Base-by-base conservation (phyloP, 2,113 vertebrate species). In the Ptilorrhoa leucosticta region DNA sequence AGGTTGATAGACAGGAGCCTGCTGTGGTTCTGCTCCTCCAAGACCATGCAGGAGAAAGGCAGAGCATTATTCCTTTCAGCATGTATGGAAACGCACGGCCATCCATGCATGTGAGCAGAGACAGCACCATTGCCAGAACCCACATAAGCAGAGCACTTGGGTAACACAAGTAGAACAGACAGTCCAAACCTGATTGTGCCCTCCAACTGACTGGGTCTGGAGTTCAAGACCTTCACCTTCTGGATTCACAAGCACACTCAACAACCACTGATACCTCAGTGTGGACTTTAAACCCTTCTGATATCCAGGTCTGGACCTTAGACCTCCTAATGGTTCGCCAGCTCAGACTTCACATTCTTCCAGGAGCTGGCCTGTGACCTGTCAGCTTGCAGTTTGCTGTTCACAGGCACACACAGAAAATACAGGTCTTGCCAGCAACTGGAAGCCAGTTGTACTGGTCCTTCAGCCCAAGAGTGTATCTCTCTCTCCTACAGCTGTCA, bases 151-250 rank as follows among this genome's bases (percentile, higher is more conserved):
- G 50, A 65, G 21, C n/a, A 44, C 42, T 48, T 13, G 6, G 12
- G 15, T 24, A 76, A 86, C 16, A 47, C 8, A 16, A 78, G 12
- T 13, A 66, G 24, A 79, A 82, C 13, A 63, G 30, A 50, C 7
- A 44, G 48, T 8, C n/a, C 1, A 2, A 57, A 57, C 4, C 3
- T 35, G 23, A 20, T 0, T 24, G 13, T 68, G 30, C 23, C 16
- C 28, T 64, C 23, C 21, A 51, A 3, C 13, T 88, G 51, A 47
- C 10, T 11, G 51, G 11, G 61, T 75, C 50, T 85, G n/a, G 66
- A 53, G 31, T 27, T n/a, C 40, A 73, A 61, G 57, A 71, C 13
- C 9, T 28, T 24, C 22, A 44, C 1, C 3, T 60, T 40, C 56
- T 27, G 33, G 22, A 53, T 33, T 66, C 17, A 19, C 15, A 72